phyloP scores from a whole-genome alignment of 1,140 invertebrate species.

The Gyrodactylus bullatarudis region DNA sequence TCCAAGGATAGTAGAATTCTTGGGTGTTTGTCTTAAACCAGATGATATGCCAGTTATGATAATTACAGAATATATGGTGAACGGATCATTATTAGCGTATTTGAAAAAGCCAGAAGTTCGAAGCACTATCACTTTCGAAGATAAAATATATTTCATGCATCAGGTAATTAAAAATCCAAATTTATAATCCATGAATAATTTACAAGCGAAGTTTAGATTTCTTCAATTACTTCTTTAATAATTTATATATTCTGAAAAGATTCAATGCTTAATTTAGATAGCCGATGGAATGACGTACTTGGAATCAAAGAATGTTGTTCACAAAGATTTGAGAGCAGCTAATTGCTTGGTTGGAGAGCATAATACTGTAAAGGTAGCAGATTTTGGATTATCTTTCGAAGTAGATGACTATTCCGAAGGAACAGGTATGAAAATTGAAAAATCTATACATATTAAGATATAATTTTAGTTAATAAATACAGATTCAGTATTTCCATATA shows the following conservation, averaged over 20 bases:
- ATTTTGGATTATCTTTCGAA: constrained; percentile 71
- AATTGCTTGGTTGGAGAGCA: constrained; percentile 63
- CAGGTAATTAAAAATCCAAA: too few relatives aligned
- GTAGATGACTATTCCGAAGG: constrained; percentile 35
- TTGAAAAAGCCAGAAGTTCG: constrained; percentile 18
- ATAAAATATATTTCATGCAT: background rate
- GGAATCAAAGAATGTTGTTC: constrained; percentile 38
- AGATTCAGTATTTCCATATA: constrained; percentile 53
- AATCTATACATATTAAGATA: background rate
- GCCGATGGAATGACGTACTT: constrained; percentile 56
- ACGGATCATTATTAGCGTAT: constrained; percentile 82
- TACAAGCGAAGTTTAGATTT: too few relatives aligned
- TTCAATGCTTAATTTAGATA: constrained; percentile 14
- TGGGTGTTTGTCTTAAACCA: constrained; percentile 6
- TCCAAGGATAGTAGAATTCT: constrained; percentile 4
- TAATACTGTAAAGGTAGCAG: constrained; percentile 53
- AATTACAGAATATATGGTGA: constrained; percentile 94
- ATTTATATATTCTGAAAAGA: background rate
- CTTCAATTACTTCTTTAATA: background rate
- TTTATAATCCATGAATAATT: too few relatives aligned
- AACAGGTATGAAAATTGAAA: background rate
- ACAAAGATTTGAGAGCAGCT: constrained; percentile 20
- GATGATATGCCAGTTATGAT: constrained; percentile 84
- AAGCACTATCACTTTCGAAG: background rate
- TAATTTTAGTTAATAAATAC: background rate